Conservation (phyloP, 2,797 vertebrate genomes). For the Thamnophis elegans region DNA sequence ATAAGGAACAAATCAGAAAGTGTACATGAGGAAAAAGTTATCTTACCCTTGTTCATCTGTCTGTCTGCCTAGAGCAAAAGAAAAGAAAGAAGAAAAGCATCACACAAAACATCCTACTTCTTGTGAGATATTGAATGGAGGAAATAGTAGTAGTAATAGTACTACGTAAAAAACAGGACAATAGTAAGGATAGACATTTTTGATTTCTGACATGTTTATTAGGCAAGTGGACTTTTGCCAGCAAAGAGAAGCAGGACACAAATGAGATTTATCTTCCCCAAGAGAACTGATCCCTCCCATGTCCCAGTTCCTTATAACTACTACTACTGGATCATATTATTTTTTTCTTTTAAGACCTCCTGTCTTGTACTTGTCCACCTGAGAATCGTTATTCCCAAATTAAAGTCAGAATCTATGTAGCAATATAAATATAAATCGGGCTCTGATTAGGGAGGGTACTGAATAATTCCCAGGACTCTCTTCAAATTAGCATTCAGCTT, state of each 20-base stretch:
- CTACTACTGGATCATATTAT: not conserved
- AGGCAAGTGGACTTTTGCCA: not conserved
- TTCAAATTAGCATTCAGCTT: conserved; percentile 13
- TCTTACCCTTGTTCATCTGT: not conserved
- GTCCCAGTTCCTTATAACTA: not conserved
- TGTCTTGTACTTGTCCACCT: not conserved
- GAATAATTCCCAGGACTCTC: conserved; percentile 37
- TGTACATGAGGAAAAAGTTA: not conserved
- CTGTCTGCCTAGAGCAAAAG: not conserved
- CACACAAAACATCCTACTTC: not conserved
- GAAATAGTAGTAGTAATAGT: not conserved
- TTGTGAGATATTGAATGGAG: not conserved
- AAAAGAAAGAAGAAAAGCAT: not conserved
- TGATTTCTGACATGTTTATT: not conserved
- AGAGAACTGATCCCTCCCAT: not conserved
- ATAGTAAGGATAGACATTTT: not conserved
- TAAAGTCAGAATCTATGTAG: accelerated
- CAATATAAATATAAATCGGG: conserved; percentile 16
- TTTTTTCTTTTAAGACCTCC: not conserved
- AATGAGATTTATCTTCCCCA: not conserved
- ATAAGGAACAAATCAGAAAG: not conserved
- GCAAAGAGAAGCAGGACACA: not conserved
- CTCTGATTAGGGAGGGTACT: conserved; percentile 3
- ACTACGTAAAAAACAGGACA: no score
- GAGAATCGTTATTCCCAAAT: not conserved